Conservation (phyloP, 2,797 vertebrate species). For the Pseudomugil tenellus region DNA sequence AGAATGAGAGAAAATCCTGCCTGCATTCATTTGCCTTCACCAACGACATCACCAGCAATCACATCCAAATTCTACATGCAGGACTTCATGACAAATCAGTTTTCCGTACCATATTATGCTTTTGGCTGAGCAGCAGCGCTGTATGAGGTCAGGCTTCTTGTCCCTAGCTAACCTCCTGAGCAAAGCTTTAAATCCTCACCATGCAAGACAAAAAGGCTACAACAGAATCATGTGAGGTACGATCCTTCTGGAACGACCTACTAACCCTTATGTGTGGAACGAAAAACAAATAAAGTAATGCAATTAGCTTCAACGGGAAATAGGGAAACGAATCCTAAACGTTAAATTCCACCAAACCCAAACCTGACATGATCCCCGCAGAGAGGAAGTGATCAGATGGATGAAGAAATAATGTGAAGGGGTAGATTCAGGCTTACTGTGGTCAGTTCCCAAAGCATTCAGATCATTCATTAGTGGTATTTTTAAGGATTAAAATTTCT, state of each 20-base stretch:
- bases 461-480: neutral
- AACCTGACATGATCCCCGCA: constrained; percentile 13
- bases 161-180: constrained; percentile 40
- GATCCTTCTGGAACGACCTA: constrained; percentile 7
- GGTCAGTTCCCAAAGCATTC: neutral
- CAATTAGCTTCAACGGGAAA: constrained; percentile 20
- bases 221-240: constrained; percentile 20
- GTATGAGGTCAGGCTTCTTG: neutral
- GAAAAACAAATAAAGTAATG: constrained; percentile 36
- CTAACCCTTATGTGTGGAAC: constrained; percentile 18
- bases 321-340: constrained; percentile 37
- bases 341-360: constrained; percentile 55
- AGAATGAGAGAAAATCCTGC: constrained; percentile 14
- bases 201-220: neutral
- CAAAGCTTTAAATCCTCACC: neutral
- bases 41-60: constrained; percentile 11
- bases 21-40: constrained; percentile 19
- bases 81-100: constrained; percentile 35
- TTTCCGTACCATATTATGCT: constrained; percentile 30
- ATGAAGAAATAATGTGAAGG: constrained; percentile 14
- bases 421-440: constrained; percentile 3
- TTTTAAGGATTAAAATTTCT: neutral
- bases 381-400: constrained; percentile 21
- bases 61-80: constrained; percentile 24
- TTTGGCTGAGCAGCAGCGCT: constrained; percentile 24